These are phyloP conservation scores for Erebia epiphron DNA, from an alignment of 2,888 invertebrate genomes.

Conservation along the genomic window DNA sequence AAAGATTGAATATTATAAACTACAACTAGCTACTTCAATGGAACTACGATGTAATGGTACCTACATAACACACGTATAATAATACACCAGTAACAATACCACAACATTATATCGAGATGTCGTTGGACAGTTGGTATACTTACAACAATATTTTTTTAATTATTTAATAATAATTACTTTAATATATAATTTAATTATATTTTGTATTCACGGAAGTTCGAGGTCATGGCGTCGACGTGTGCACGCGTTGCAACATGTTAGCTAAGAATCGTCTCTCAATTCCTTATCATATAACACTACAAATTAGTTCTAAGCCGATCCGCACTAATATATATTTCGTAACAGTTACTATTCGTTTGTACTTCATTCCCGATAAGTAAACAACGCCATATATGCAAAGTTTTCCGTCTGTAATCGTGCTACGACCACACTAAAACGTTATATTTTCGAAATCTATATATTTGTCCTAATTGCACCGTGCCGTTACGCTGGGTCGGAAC, in stretches of 20 bases:
- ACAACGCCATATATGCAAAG: slow-evolving; percentile 28
- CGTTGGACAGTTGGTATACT: slow-evolving; percentile 62
- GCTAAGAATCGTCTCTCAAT: slow-evolving; percentile 60
- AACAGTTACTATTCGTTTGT: slow-evolving; percentile 72
- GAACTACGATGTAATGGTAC: slow-evolving; percentile 67
- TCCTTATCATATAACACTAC: slow-evolving; percentile 71
- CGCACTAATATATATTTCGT: slow-evolving; percentile 55
- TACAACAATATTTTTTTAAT: slow-evolving; percentile 47
- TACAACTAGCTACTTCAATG: slow-evolving; percentile 73
- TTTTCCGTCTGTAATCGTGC: slow-evolving; percentile 1
- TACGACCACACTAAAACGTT: not conserved
- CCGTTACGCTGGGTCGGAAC: not conserved
- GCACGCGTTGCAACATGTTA: slow-evolving; percentile 13
- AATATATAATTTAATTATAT: slow-evolving; percentile 18
- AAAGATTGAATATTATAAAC: slow-evolving; percentile 76
- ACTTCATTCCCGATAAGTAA: slow-evolving; percentile 61
- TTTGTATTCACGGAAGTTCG: slow-evolving; percentile 53
- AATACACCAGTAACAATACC: slow-evolving; percentile 65
- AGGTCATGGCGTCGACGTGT: slow-evolving; percentile 51
- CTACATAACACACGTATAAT: slow-evolving; percentile 75
- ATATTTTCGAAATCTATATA: not conserved
- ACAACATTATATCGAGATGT: slow-evolving; percentile 56
- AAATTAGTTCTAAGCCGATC: slow-evolving; percentile 70
- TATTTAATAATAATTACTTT: slow-evolving; percentile 25
- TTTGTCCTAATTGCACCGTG: not conserved